Evolutionary conservation across 1,140 invertebrate species (phyloP).

Genomic region (Atopsyche davidsoni): DNA sequence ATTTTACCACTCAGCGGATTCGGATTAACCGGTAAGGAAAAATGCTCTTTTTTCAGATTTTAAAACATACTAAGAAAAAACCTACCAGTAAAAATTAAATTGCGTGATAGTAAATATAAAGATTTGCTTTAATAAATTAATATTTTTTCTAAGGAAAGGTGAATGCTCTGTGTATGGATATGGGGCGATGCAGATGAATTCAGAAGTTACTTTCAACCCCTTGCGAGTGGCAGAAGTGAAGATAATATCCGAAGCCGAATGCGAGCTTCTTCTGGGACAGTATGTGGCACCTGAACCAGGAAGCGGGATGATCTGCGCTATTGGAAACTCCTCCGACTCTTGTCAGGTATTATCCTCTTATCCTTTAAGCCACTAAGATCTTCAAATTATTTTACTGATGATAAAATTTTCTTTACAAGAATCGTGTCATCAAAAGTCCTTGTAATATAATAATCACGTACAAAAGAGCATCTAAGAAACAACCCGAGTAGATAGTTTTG

Average conservation of each 20-base stretch:
- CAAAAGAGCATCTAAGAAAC: no score
- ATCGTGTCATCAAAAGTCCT: no score
- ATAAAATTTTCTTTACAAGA: not conserved
- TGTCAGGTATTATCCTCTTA: constrained; percentile 36
- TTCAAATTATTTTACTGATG: not conserved
- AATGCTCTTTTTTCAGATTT: not conserved
- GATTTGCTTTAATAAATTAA: not conserved
- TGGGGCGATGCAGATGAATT: constrained; percentile 33
- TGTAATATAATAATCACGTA: no score
- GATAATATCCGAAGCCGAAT: constrained; percentile 39
- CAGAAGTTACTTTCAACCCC: constrained; percentile 31
- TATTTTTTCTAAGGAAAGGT: constrained; percentile 35
- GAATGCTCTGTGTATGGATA: constrained; percentile 41
- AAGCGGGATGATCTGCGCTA: constrained; percentile 41
- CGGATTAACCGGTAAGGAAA: constrained; percentile 24
- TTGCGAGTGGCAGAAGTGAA: constrained; percentile 34
- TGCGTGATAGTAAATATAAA: no score
- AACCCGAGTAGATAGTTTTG: no score
- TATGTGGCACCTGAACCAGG: constrained; percentile 36
- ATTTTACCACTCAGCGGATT: constrained; percentile 20
- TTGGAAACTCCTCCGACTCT: constrained; percentile 38
- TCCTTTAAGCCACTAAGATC: not conserved
- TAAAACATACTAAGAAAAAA: not conserved
- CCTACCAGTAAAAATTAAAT: not conserved
- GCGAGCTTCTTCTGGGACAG: constrained; percentile 33